Base-by-base conservation (phyloP, 2,888 invertebrate species). In the Ashinkailepas kermadecensis region DNA sequence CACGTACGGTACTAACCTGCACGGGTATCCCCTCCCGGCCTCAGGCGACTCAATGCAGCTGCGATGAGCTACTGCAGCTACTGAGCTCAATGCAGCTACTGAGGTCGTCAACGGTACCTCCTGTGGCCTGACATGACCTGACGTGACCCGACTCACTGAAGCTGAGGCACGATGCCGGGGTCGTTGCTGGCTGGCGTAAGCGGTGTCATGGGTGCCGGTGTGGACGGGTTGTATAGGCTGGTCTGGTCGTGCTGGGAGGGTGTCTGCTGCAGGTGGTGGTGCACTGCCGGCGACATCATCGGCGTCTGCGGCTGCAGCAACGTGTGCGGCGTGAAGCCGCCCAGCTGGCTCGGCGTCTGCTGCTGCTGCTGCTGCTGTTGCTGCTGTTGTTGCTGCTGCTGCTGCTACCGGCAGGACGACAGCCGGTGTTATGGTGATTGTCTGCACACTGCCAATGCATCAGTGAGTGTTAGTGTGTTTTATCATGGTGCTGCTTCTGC, bases 241-340 rank as follows among this genome's bases (percentile, higher is more conserved):
- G 78, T 58, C 58, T 78, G 78, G 39, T 21, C 57, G 23, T 7
- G 15, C 54, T 57, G 78, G 6, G 78, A 58, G 4, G 78, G 57
- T 13, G 78, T 58, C 23, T n/a, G 54, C 13, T 78, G 78, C 78
- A 80, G 78, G 81, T 65, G 74, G 79, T 84, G 85, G 79, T 84
- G 85, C 39, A 85, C 83, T n/a, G 85, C 91, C 4, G 95, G 94
- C 2, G 94, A 94, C 93, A 94, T 93, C 87, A 94, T 90, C 86
- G 96, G 95, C 82, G 95, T 95, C 88, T 95, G 95, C 0, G 95
- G 94, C 87, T 95, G 95, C 93, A 95, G 93, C 88, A 95, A 90
- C 86, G 93, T 93, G 86, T 94, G 93, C 0, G 93, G 92, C 21
- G 94, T 92, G 56, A 85, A 83, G 7, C 84, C 84, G 23, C 57